Percentiles rank a stretch among this genome's conserved stretches.
These are phyloP conservation scores for Sarcophaga carnaria DNA, from an alignment of 2,888 invertebrate species.

Conservation along the genomic window DNA sequence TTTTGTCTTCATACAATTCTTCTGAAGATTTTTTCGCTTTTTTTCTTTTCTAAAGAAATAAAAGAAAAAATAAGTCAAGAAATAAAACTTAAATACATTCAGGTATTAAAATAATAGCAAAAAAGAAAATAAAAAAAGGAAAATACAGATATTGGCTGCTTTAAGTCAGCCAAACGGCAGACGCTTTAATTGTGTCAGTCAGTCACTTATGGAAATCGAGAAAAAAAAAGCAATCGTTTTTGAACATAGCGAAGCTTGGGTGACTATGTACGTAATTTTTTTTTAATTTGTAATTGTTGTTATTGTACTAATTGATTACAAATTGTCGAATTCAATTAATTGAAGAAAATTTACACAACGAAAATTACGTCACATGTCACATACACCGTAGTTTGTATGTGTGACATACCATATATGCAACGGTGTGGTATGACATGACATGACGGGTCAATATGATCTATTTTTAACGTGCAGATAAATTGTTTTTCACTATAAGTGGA, in stretches of 20 bases:
- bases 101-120: constrained; percentile 27
- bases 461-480: too few species aligned
- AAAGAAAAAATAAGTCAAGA: constrained; percentile 21
- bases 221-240: too few species aligned
- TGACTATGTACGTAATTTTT: not conserved
- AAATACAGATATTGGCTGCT: constrained; percentile 33
- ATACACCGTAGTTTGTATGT: too few species aligned
- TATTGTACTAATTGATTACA: not conserved
- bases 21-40: constrained; percentile 4
- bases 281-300: not conserved
- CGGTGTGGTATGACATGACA: too few species aligned
- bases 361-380: not conserved
- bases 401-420: too few species aligned
- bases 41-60: constrained; percentile 31
- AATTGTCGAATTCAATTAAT: not conserved
- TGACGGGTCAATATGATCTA: too few species aligned
- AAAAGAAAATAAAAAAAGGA: not conserved
- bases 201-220: not conserved
- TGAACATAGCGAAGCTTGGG: not conserved
- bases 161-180: constrained; percentile 25
- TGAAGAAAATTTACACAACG: not conserved
- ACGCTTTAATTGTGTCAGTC: constrained; percentile 56
- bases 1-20: constrained; percentile 12
- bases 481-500: too few species aligned
- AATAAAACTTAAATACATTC: constrained; percentile 8